Conservation (phyloP, 2,113 vertebrate genomes). For the Apistogramma diplotaenia region DNA sequence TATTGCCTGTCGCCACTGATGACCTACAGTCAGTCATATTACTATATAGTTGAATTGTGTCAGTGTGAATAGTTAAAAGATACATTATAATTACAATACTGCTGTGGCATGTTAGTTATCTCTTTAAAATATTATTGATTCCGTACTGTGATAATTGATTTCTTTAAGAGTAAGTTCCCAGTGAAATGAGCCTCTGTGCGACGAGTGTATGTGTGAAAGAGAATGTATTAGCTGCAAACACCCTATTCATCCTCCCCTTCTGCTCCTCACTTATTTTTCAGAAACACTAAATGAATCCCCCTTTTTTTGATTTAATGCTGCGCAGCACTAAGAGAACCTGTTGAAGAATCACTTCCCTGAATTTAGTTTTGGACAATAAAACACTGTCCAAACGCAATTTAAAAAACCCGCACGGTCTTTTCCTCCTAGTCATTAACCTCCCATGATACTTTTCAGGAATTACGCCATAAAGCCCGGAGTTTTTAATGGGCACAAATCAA, state of each 20-base stretch:
- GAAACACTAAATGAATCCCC: constrained; percentile 67
- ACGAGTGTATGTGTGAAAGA: constrained; percentile 1
- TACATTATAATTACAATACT: constrained; percentile 1
- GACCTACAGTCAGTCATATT: neutral
- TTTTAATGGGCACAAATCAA: constrained; percentile 82
- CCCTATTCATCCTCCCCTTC: constrained; percentile 46
- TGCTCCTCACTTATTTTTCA: constrained; percentile 40
- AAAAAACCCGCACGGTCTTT: constrained; percentile 58
- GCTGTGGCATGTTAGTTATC: neutral
- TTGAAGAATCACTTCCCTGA: constrained; percentile 69
- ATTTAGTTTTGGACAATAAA: constrained; percentile 79
- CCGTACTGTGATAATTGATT: constrained; percentile 50
- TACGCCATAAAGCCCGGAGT: constrained; percentile 69
- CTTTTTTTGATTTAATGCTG: constrained; percentile 70
- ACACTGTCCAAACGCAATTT: constrained; percentile 73
- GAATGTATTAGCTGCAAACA: constrained; percentile 40
- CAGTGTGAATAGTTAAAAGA: neutral
- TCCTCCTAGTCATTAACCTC: constrained; percentile 75
- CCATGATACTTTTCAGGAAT: constrained; percentile 75
- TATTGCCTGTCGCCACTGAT: neutral
- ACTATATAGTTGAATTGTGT: neutral
- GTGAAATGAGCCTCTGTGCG: constrained; percentile 6
- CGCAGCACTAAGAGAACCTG: constrained; percentile 44
- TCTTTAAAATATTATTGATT: constrained; percentile 23
- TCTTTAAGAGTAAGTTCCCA: constrained; percentile 64